Conservation (phyloP, 2,888 invertebrate genomes). For the Listrodromus nycthemerus region DNA sequence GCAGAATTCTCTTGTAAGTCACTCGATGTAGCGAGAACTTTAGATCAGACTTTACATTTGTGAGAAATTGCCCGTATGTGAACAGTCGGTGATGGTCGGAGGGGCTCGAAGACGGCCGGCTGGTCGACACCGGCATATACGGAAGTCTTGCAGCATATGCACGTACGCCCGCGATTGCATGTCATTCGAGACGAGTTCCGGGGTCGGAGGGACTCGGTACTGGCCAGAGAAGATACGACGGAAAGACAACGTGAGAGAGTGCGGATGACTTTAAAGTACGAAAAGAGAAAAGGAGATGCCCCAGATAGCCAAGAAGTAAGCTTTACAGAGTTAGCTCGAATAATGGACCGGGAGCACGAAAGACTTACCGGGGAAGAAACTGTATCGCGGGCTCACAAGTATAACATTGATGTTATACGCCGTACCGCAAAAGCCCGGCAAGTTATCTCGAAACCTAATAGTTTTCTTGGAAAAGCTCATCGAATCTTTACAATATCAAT, state of each 20-base stretch:
- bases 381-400: constrained; percentile 19
- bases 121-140: constrained; percentile 23
- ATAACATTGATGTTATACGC: not conserved
- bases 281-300: constrained; percentile 37
- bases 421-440: not conserved
- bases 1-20: constrained; percentile 14
- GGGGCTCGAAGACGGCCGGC: constrained; percentile 1
- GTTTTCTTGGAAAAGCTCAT: not conserved
- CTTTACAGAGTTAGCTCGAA: constrained; percentile 48
- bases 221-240: constrained; percentile 28
- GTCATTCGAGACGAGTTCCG: constrained; percentile 60
- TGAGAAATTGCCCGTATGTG: constrained; percentile 55
- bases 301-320: constrained; percentile 51
- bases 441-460: not conserved
- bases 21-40: constrained; percentile 36
- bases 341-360: constrained; percentile 53
- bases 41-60: constrained; percentile 37
- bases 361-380: constrained; percentile 15
- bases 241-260: constrained; percentile 51
- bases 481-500: too few relatives aligned
- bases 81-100: constrained; percentile 9
- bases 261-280: constrained; percentile 18
- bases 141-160: constrained; percentile 42
- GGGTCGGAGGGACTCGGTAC: constrained; percentile 29
- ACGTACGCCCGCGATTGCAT: constrained; percentile 63